Evolutionary conservation across 2,888 invertebrate genomes (phyloP).

Genomic region (Drosophila nigricruria): DNA sequence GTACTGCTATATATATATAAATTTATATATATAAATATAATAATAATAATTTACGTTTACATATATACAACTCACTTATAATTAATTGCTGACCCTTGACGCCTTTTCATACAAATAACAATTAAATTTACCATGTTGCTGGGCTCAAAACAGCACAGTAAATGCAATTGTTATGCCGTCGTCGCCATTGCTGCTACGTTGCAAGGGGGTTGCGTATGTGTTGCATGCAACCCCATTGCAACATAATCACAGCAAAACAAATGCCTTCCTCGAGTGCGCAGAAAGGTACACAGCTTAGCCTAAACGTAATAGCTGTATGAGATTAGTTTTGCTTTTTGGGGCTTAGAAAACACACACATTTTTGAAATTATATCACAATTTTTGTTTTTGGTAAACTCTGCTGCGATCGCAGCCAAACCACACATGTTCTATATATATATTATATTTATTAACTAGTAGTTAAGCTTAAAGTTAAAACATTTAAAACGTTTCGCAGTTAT

Average conservation of each 20-base stretch:
- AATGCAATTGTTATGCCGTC: conserved; percentile 64
- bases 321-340: conserved; percentile 38
- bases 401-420: conserved; percentile 48
- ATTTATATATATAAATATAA: not conserved
- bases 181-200: conserved; percentile 25
- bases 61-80: conserved; percentile 50
- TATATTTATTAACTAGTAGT: conserved; percentile 39
- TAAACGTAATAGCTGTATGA: conserved; percentile 35
- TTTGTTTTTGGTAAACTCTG: conserved; percentile 39
- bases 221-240: conserved; percentile 67
- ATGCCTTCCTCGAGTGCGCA: conserved; percentile 25
- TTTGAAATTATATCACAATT: conserved; percentile 80
- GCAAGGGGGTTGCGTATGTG: conserved; percentile 44
- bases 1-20: conserved; percentile 17
- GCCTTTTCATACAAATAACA: conserved; percentile 49
- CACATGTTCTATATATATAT: conserved; percentile 15
- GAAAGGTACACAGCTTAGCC: conserved; percentile 38
- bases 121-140: conserved; percentile 78
- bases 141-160: conserved; percentile 81
- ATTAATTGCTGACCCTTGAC: conserved; percentile 34
- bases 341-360: conserved; percentile 72
- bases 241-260: conserved; percentile 57
- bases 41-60: conserved; percentile 25
- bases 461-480: conserved; percentile 67
- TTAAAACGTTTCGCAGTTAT: conserved; percentile 51